phyloP scores from a whole-genome alignment of 2,797 vertebrate genomes.

The Acrossocheilus fasciatus region DNA sequence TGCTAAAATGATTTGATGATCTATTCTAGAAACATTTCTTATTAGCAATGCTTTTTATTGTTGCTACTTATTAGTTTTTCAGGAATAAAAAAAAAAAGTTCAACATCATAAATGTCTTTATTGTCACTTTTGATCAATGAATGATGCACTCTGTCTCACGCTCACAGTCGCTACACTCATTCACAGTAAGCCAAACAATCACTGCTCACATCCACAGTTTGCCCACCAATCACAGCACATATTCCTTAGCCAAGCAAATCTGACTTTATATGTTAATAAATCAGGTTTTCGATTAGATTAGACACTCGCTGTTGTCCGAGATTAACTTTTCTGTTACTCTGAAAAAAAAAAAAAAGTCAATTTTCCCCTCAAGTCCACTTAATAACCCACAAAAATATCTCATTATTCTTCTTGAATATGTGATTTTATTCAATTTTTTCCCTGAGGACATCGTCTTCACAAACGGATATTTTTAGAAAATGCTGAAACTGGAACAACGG shows the following conservation, averaged over 20 bases:
- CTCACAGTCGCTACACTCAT: neutral
- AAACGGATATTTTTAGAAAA: constrained; percentile 57
- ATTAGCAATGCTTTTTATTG: neutral
- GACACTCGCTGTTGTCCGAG: constrained; percentile 36
- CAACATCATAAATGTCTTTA: neutral
- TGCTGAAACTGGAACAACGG: constrained; percentile 57
- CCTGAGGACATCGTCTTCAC: constrained; percentile 35
- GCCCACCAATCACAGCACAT: neutral
- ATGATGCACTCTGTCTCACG: too few relatives aligned
- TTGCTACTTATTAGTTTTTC: neutral
- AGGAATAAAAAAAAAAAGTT: too few relatives aligned
- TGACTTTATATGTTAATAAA: neutral
- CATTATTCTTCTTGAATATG: constrained; percentile 56
- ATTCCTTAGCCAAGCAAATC: neutral
- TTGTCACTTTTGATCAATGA: neutral
- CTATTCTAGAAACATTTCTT: neutral
- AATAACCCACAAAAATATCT: constrained; percentile 41
- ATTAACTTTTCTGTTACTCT: constrained; percentile 43
- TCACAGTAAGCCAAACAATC: neutral
- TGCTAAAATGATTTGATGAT: neutral
- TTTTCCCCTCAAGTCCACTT: constrained; percentile 10
- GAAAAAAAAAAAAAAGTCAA: neutral
- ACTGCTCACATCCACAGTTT: neutral
- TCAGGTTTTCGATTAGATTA: constrained; percentile 14
- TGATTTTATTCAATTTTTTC: constrained; percentile 42